Evolutionary conservation across 2,888 invertebrate species (phyloP).

Genomic region (Coronaproctus castanopsis): DNA sequence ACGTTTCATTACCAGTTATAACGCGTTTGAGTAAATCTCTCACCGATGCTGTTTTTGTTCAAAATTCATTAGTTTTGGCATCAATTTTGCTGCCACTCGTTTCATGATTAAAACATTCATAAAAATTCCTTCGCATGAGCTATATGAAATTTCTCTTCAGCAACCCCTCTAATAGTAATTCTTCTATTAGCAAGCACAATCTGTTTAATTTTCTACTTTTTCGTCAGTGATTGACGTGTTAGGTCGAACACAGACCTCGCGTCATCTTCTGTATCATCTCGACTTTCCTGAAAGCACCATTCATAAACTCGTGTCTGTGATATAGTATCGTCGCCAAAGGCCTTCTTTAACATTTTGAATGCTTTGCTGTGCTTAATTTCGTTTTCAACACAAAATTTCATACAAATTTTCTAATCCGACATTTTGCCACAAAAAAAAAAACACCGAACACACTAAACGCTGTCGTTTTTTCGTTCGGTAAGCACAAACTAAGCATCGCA

Average conservation of each 20-base stretch:
- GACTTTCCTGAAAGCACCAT: conserved; percentile 10
- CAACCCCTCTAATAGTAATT: background rate
- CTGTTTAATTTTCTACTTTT: conserved; percentile 18
- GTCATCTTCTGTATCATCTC: conserved; percentile 17
- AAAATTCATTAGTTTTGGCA: conserved; percentile 15
- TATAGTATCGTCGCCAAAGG: background rate
- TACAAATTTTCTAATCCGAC: conserved; percentile 7
- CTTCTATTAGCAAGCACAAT: conserved; percentile 13
- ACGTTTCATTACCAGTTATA: conserved; percentile 22
- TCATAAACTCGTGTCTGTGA: conserved; percentile 6
- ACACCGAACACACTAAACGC: background rate
- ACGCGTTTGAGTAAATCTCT: conserved; percentile 18
- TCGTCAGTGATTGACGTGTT: conserved; percentile 21
- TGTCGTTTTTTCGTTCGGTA: background rate
- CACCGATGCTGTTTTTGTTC: conserved; percentile 14
- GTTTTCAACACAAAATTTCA: conserved; percentile 12
- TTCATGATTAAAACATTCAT: conserved; percentile 15
- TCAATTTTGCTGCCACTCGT: conserved; percentile 16
- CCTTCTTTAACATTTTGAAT: too few relatives aligned
- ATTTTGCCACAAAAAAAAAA: background rate
- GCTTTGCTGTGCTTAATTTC: conserved; percentile 6
- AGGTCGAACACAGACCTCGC: conserved; percentile 18
- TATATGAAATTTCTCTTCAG: background rate
- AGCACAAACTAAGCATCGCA: background rate
- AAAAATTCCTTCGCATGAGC: conserved; percentile 14